Evolutionary conservation across 2,888 invertebrate species (phyloP).

Genomic region (Lycocerus yunnanus): DNA sequence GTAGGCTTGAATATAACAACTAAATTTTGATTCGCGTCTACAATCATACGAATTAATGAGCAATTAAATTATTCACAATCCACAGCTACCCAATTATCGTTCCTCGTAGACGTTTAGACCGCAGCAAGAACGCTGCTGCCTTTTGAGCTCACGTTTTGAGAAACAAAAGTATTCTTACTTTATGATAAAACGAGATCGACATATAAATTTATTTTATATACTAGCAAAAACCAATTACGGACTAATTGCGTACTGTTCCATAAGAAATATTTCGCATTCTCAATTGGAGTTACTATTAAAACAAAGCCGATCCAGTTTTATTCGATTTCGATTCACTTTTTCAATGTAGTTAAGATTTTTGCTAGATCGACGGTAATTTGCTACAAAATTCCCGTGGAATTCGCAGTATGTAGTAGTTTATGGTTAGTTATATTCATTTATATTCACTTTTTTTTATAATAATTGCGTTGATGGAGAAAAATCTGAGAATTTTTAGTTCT

Average conservation of each 20-base stretch:
- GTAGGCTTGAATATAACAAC: conserved; percentile 27
- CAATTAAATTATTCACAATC: conserved; percentile 53
- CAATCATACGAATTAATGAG: conserved; percentile 50
- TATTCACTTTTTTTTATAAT: background rate
- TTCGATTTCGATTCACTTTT: background rate
- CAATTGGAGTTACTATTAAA: conserved; percentile 3
- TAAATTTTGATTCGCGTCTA: conserved; percentile 32
- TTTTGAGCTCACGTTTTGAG: conserved; percentile 1
- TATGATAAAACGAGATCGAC: background rate
- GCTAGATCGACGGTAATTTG: background rate
- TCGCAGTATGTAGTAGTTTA: background rate
- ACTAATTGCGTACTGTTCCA: conserved; percentile 40
- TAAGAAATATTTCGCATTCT: conserved; percentile 41
- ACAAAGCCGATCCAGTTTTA: background rate
- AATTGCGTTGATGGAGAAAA: background rate
- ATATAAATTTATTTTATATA: conserved; percentile 7
- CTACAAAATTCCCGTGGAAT: background rate
- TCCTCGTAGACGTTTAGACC: conserved; percentile 31
- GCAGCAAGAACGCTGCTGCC: conserved; percentile 11
- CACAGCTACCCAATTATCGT: conserved; percentile 52
- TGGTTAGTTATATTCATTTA: background rate
- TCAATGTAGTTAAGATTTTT: background rate
- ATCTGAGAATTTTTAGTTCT: background rate
- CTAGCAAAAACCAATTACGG: conserved; percentile 40
- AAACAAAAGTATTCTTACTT: background rate